Evolutionary conservation across 2,113 vertebrate species (phyloP).

Genomic region (Rhea americana): DNA sequence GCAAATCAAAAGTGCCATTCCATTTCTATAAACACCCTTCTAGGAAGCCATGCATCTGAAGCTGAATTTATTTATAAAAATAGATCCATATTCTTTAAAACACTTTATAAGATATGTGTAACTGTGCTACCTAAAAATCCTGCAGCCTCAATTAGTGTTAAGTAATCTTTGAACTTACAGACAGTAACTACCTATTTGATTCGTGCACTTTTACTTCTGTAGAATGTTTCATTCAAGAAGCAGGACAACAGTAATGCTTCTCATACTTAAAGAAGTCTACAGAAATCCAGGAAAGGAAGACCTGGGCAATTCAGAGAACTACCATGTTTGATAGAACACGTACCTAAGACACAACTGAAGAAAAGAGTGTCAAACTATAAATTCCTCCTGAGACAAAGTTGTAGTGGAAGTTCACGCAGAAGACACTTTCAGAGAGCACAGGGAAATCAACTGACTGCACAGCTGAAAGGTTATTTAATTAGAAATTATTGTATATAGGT

Average conservation of each 20-base stretch:
- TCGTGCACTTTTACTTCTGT: neutral
- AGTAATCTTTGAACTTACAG: neutral
- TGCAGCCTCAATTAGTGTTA: neutral
- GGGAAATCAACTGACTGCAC: neutral
- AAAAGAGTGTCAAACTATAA: neutral
- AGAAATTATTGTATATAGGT: neutral
- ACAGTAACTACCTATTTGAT: neutral
- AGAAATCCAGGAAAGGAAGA: neutral
- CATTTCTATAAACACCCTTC: neutral
- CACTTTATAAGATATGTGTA: neutral
- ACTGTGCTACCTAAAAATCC: neutral
- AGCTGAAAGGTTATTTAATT: neutral
- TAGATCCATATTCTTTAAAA: neutral
- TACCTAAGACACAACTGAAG: neutral
- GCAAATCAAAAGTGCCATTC: neutral
- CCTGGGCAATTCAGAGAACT: neutral
- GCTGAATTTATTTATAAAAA: neutral
- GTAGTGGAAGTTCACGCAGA: neutral
- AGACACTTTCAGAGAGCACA: neutral
- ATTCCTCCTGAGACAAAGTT: neutral
- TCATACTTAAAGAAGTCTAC: neutral
- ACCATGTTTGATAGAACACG: neutral
- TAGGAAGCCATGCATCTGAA: neutral
- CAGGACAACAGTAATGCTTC: neutral
- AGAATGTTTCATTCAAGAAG: neutral